Conservation (phyloP, 2,888 invertebrate genomes). For the Tricholauxania praeusta region DNA sequence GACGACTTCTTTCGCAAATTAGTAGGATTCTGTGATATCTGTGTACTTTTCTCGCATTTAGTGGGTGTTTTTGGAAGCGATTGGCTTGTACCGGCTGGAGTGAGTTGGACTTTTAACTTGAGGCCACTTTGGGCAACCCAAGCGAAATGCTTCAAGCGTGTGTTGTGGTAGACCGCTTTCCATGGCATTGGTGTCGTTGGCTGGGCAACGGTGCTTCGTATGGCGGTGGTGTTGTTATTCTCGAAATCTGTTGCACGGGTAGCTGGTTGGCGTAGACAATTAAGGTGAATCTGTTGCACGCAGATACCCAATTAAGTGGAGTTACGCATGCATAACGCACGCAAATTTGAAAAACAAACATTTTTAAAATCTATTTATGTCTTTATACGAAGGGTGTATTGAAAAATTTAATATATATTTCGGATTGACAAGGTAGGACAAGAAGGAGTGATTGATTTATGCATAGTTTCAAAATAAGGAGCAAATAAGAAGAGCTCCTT, state of each 20-base stretch:
- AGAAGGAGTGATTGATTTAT: too few species aligned
- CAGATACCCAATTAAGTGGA: conserved; percentile 52
- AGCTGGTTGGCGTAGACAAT: conserved; percentile 19
- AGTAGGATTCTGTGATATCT: conserved; percentile 44
- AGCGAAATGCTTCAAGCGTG: not conserved
- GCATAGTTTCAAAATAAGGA: too few species aligned
- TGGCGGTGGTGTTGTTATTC: not conserved
- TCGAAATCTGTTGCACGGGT: not conserved
- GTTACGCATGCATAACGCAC: conserved; percentile 46
- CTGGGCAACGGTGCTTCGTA: conserved; percentile 17
- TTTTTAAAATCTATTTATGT: too few species aligned
- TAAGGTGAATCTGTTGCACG: conserved; percentile 4
- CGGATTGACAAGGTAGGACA: too few species aligned
- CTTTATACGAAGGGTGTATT: too few species aligned
- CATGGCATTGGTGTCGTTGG: conserved; percentile 1
- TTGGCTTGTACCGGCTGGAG: not conserved
- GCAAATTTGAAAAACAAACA: conserved; percentile 8
- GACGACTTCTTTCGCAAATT: not conserved
- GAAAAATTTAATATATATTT: too few species aligned
- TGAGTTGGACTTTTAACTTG: not conserved
- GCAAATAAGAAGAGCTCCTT: too few species aligned
- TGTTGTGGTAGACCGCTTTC: conserved; percentile 28
- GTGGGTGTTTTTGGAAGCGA: not conserved
- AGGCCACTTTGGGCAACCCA: conserved; percentile 10
- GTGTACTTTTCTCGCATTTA: conserved; percentile 27